These are phyloP conservation scores for Samia ricini DNA, from an alignment of 1,140 invertebrate species.

Conservation along the genomic window DNA sequence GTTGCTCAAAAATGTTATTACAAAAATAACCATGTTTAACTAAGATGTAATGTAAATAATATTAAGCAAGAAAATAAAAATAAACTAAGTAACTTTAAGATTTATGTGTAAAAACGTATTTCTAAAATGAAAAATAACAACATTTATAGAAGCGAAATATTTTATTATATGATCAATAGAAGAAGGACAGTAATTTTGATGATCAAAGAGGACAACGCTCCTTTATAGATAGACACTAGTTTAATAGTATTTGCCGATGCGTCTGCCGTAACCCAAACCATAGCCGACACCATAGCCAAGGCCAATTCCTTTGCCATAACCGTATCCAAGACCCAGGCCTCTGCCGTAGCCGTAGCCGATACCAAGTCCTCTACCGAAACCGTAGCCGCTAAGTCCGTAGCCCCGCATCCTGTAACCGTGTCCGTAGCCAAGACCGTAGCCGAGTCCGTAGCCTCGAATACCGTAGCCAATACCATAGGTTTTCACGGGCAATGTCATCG, in stretches of 20 bases:
- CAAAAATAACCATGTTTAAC: no score
- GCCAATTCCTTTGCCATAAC: background rate
- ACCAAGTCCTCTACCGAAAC: background rate
- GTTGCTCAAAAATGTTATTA: no score
- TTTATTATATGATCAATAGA: background rate
- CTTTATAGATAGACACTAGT: background rate
- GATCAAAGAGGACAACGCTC: background rate
- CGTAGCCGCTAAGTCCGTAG: background rate
- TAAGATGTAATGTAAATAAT: no score
- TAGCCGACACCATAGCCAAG: background rate
- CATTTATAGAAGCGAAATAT: background rate
- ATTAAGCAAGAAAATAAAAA: no score
- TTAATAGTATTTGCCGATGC: background rate
- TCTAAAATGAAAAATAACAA: background rate
- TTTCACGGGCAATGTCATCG: background rate
- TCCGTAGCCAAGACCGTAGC: slow-evolving; percentile 3
- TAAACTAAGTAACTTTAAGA: no score
- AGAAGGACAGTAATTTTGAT: background rate
- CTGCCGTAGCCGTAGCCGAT: background rate
- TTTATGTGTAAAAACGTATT: no score
- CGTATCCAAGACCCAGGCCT: background rate
- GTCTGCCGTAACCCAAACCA: background rate
- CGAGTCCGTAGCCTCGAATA: background rate
- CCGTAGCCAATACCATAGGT: slow-evolving; percentile 1
- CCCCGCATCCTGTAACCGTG: background rate